Conservation (phyloP, 2,113 vertebrate species). For the Tetrao urogallus region DNA sequence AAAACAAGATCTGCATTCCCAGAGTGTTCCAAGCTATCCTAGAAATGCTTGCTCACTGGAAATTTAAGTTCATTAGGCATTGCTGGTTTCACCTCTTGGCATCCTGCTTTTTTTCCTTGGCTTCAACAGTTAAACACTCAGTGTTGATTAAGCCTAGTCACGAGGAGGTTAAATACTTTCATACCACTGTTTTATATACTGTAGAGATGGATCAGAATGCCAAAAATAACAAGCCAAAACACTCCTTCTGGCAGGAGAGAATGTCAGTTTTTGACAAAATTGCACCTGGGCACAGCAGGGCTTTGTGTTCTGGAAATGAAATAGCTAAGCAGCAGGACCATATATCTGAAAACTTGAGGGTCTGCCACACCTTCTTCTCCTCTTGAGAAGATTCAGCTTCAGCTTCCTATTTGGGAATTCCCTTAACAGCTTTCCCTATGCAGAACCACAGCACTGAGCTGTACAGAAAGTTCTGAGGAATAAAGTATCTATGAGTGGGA, state of each 20-base stretch:
- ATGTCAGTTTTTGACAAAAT: background rate
- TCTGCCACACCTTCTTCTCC: background rate
- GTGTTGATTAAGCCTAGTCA: background rate
- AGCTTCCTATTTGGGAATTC: background rate
- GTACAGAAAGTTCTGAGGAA: background rate
- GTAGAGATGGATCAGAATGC: background rate
- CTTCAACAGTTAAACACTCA: background rate
- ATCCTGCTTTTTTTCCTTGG: background rate
- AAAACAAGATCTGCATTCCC: background rate
- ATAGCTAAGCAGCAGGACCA: background rate
- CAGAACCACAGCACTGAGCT: background rate
- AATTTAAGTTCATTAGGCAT: background rate
- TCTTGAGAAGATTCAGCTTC: background rate
- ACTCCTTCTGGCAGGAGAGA: background rate
- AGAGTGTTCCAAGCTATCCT: background rate
- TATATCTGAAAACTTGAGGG: background rate
- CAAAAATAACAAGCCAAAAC: background rate
- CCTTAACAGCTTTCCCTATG: background rate
- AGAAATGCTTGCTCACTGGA: background rate
- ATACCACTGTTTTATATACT: background rate
- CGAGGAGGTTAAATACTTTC: background rate
- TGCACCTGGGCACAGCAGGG: background rate
- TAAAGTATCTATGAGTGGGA: accelerated
- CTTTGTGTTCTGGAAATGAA: background rate
- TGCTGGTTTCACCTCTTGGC: background rate